Evolutionary conservation across 2,888 invertebrate genomes (phyloP).

Genomic region (Dynastes hyllus): DNA sequence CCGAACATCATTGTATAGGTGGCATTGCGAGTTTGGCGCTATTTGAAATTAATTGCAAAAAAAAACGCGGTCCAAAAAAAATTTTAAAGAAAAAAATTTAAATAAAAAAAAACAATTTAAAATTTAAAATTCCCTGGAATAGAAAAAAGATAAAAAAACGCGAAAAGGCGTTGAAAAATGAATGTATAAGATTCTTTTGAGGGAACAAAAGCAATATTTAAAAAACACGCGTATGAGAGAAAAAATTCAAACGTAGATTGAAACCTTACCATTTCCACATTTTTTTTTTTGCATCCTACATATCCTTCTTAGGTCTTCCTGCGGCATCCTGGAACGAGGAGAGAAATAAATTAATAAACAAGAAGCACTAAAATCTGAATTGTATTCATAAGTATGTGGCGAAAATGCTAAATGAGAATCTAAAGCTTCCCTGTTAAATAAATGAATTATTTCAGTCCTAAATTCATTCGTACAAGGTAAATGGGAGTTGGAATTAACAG

Average conservation of each 20-base stretch:
- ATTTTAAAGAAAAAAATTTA: background rate
- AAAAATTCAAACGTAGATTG: background rate
- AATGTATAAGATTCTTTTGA: too few species aligned
- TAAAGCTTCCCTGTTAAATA: background rate
- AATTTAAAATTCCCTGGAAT: too few species aligned
- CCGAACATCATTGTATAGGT: conserved; percentile 36
- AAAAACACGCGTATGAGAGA: too few species aligned
- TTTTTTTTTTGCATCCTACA: too few species aligned
- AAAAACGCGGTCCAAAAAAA: too few species aligned
- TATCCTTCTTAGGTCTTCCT: too few species aligned
- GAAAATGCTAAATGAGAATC: conserved; percentile 25
- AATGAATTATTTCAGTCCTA: background rate
- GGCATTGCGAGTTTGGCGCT: conserved; percentile 45
- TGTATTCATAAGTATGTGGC: conserved; percentile 6
- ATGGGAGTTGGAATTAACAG: background rate
- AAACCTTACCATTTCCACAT: background rate
- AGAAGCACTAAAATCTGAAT: background rate
- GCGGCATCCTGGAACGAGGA: background rate
- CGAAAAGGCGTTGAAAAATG: too few species aligned
- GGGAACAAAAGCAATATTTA: too few species aligned
- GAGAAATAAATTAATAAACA: background rate
- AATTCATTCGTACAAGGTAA: background rate
- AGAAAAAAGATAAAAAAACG: too few species aligned
- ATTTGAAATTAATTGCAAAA: conserved; percentile 35
- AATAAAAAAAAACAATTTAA: conserved; percentile 1